Percentiles rank a stretch among this genome's conserved stretches.
Conservation (phyloP, 2,888 invertebrate genomes). For the Megaustenia siamemsis region DNA sequence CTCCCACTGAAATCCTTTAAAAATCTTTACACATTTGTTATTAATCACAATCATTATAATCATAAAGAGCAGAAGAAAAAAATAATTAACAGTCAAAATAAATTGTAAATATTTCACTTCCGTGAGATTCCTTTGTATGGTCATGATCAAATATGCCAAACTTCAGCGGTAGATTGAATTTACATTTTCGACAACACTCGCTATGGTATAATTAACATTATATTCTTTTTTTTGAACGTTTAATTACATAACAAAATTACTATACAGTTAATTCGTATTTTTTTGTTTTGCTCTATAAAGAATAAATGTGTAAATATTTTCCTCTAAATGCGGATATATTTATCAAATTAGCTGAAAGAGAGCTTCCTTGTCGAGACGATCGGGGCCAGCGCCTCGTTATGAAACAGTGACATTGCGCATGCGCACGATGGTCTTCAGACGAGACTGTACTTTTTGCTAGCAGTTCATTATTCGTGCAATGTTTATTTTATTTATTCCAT, state of each 20-base stretch:
- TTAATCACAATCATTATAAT: too few relatives aligned
- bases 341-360: background rate
- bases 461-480: constrained; percentile 37
- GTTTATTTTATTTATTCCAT: constrained; percentile 34
- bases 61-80: too few relatives aligned
- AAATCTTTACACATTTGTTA: too few relatives aligned
- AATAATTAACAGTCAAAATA: too few relatives aligned
- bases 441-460: constrained; percentile 23
- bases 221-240: constrained; percentile 9
- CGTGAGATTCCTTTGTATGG: too few relatives aligned
- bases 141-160: too few relatives aligned
- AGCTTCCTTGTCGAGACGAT: constrained; percentile 18
- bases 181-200: background rate
- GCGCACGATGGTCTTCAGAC: constrained; percentile 39
- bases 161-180: background rate
- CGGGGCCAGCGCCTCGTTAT: constrained; percentile 48
- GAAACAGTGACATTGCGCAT: constrained; percentile 49
- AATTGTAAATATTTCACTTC: too few relatives aligned
- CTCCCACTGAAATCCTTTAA: too few relatives aligned
- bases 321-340: background rate
- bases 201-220: background rate
- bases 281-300: too few relatives aligned
- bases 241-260: too few relatives aligned
- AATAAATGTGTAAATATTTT: background rate
- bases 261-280: too few relatives aligned